phyloP scores from a whole-genome alignment of 2,888 invertebrate genomes.

The Mylabris sibirica region DNA sequence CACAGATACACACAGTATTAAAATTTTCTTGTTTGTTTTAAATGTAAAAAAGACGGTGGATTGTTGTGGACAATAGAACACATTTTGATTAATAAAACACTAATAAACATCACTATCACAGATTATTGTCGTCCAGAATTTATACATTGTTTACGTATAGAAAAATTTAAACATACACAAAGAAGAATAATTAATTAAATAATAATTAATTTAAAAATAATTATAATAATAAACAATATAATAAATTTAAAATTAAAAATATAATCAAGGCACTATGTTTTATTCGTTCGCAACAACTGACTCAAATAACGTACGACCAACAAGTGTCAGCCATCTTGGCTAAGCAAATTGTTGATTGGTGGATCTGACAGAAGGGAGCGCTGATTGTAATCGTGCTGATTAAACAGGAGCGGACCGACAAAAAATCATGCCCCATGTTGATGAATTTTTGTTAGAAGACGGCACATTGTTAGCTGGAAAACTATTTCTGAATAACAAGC shows the following conservation, averaged over 20 bases:
- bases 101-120: slow-evolving; percentile 51
- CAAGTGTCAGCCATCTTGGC: slow-evolving; percentile 62
- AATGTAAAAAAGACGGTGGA: slow-evolving; percentile 48
- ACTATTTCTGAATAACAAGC: no score
- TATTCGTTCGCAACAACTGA: slow-evolving; percentile 46
- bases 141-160: slow-evolving; percentile 31
- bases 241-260: slow-evolving; percentile 12
- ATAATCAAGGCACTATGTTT: slow-evolving; percentile 47
- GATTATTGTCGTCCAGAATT: slow-evolving; percentile 26
- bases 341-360: slow-evolving; percentile 29
- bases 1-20: slow-evolving; percentile 42
- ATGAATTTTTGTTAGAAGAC: neutral
- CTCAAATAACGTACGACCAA: slow-evolving; percentile 55
- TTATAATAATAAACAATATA: neutral
- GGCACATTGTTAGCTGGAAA: no score
- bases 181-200: neutral
- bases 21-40: slow-evolving; percentile 45
- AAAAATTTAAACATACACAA: slow-evolving; percentile 20
- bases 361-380: neutral
- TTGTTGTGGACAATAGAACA: slow-evolving; percentile 51
- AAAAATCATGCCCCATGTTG: neutral
- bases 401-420: neutral
- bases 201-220: neutral
- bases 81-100: slow-evolving; percentile 50
- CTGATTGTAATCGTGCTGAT: neutral